Evolutionary conservation across 2,113 vertebrate genomes (phyloP).

Genomic region (Xiphophorus couchianus): DNA sequence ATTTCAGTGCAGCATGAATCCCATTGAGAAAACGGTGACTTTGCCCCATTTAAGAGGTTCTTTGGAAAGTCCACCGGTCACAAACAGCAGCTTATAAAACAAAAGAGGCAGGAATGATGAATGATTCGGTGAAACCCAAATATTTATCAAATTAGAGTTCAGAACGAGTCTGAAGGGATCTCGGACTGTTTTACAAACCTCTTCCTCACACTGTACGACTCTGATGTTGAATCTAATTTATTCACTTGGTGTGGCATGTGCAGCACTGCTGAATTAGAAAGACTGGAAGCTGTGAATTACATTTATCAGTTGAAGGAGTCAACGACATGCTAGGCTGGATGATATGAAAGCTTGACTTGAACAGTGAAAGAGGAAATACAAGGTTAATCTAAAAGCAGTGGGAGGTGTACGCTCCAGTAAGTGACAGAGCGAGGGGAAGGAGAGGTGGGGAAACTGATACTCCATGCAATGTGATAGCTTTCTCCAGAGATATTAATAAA

Average conservation of each 20-base stretch:
- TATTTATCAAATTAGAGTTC: slow-evolving; percentile 34
- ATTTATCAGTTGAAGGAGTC: slow-evolving; percentile 68
- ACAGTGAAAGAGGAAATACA: slow-evolving; percentile 57
- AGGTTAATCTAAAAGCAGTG: slow-evolving; percentile 70
- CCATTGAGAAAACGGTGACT: slow-evolving; percentile 22
- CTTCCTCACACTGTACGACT: slow-evolving; percentile 15
- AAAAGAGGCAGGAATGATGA: slow-evolving; percentile 26
- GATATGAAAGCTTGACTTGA: slow-evolving; percentile 63
- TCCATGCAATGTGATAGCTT: slow-evolving; percentile 46
- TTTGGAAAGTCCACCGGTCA: slow-evolving; percentile 30
- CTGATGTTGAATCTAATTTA: slow-evolving; percentile 60
- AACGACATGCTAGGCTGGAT: slow-evolving; percentile 64
- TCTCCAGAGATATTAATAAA: slow-evolving; percentile 65
- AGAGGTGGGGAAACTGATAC: slow-evolving; percentile 33
- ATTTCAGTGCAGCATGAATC: slow-evolving; percentile 15
- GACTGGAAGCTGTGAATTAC: slow-evolving; percentile 65
- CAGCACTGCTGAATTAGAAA: slow-evolving; percentile 58
- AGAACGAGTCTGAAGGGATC: slow-evolving; percentile 26
- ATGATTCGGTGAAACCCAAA: slow-evolving; percentile 26
- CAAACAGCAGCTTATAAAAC: slow-evolving; percentile 40
- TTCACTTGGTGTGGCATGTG: slow-evolving; percentile 46
- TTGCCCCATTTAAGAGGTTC: slow-evolving; percentile 29
- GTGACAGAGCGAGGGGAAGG: slow-evolving; percentile 48
- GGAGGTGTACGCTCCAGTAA: slow-evolving; percentile 36
- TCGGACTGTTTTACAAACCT: slow-evolving; percentile 50